A percentile compares a stretch with the other conserved stretches of the same genome.
Evolutionary conservation across 2,888 invertebrate species (phyloP).

Genomic region (Gymnosoma rotundatum): DNA sequence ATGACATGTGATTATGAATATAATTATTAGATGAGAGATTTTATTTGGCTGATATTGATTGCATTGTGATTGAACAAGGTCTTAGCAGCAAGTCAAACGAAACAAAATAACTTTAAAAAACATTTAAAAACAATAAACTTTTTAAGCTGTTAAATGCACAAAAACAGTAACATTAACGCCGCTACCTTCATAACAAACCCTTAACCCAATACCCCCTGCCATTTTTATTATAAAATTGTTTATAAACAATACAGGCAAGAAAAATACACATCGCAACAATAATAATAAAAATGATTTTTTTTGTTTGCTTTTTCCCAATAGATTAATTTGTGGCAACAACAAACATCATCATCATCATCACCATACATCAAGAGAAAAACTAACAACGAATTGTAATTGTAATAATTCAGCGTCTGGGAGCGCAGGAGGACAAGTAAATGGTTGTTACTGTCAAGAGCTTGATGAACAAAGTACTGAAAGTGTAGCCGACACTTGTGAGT

Average conservation of each 20-base stretch:
- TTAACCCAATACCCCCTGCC: neutral
- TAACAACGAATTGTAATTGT: slow-evolving; percentile 69
- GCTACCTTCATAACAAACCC: neutral
- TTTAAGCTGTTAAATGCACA: slow-evolving; percentile 24
- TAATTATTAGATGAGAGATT: slow-evolving; percentile 44
- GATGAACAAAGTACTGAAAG: slow-evolving; percentile 75
- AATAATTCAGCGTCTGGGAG: slow-evolving; percentile 42
- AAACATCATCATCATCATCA: slow-evolving; percentile 72
- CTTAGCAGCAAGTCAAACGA: slow-evolving; percentile 68
- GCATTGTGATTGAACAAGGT: slow-evolving; percentile 60
- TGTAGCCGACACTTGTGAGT: slow-evolving; percentile 76
- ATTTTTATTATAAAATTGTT: slow-evolving; percentile 21
- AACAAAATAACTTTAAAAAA: slow-evolving; percentile 32
- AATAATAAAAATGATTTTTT: neutral
- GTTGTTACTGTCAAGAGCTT: slow-evolving; percentile 59
- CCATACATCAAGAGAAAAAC: slow-evolving; percentile 67
- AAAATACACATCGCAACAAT: slow-evolving; percentile 43
- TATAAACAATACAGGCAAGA: slow-evolving; percentile 61
- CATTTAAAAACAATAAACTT: slow-evolving; percentile 35
- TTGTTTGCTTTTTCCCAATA: slow-evolving; percentile 69
- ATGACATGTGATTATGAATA: slow-evolving; percentile 10
- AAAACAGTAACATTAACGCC: neutral
- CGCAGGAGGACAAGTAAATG: slow-evolving; percentile 39
- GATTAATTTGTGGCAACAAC: slow-evolving; percentile 74
- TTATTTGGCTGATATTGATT: slow-evolving; percentile 27